Percentiles rank a stretch among this genome's conserved stretches.
These are phyloP conservation scores for Copidosoma floridanum DNA, from an alignment of 1,140 invertebrate genomes.

Conservation along the genomic window DNA sequence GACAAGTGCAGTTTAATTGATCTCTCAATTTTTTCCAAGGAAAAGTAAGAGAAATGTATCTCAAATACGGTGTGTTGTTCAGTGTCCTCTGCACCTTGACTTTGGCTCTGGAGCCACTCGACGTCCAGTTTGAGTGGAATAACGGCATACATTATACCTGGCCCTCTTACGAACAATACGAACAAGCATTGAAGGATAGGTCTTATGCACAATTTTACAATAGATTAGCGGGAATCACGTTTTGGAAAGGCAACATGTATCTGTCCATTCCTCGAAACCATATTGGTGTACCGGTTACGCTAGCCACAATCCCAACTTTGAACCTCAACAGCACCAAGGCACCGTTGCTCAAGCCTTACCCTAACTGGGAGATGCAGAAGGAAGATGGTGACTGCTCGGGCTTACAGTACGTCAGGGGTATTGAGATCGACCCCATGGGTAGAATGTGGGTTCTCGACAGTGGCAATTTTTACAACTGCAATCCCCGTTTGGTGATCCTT, in stretches of 20 bases:
- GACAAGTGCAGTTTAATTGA: too few species aligned
- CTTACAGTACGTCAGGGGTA: slow-evolving; percentile 68
- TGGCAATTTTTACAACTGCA: slow-evolving; percentile 60
- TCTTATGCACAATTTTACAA: slow-evolving; percentile 64
- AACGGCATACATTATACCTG: slow-evolving; percentile 46
- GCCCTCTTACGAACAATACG: slow-evolving; percentile 47
- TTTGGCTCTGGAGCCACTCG: slow-evolving; percentile 50
- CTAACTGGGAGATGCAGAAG: slow-evolving; percentile 66
- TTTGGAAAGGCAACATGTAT: slow-evolving; percentile 63
- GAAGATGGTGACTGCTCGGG: slow-evolving; percentile 61
- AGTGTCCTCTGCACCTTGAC: too few species aligned
- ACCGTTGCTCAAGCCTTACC: slow-evolving; percentile 64
- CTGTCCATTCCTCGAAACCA: slow-evolving; percentile 66
- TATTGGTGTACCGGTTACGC: slow-evolving; percentile 65
- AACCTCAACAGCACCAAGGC: slow-evolving; percentile 55
- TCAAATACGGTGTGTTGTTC: too few species aligned
- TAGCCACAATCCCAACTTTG: slow-evolving; percentile 59
- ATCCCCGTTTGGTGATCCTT: slow-evolving; percentile 66
- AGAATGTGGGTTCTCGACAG: slow-evolving; percentile 73
- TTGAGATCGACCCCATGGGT: slow-evolving; percentile 68
- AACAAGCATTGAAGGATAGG: slow-evolving; percentile 51
- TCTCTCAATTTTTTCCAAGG: too few species aligned
- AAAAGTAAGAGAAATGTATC: too few species aligned
- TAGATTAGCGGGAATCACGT: slow-evolving; percentile 63
- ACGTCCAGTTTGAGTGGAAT: slow-evolving; percentile 54